phyloP scores from a whole-genome alignment of 1,140 invertebrate species.

The Hyles vespertilio region DNA sequence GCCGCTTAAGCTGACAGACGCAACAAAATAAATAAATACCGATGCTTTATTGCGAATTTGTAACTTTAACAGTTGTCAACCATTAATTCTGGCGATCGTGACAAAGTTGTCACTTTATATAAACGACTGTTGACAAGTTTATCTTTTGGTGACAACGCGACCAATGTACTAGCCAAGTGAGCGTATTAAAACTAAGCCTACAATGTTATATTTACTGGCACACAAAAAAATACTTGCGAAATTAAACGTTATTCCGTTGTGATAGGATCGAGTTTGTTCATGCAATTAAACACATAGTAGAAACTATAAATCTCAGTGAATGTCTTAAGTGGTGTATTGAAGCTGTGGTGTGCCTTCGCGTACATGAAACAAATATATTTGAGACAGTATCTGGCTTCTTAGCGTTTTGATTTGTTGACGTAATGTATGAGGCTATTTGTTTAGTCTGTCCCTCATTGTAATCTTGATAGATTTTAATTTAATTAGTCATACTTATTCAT shows the following conservation, averaged over 20 bases:
- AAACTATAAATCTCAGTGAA: slow-evolving; percentile 26
- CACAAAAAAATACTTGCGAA: slow-evolving; percentile 8
- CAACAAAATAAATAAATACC: slow-evolving; percentile 7
- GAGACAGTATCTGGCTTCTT: slow-evolving; percentile 2
- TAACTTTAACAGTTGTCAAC: slow-evolving; percentile 16
- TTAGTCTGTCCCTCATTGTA: too few relatives aligned
- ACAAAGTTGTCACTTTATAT: slow-evolving; percentile 55
- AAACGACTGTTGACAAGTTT: slow-evolving; percentile 44
- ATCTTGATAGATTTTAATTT: too few relatives aligned
- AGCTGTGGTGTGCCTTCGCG: background rate
- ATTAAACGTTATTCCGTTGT: slow-evolving; percentile 12
- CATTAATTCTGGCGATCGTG: slow-evolving; percentile 21
- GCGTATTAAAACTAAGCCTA: slow-evolving; percentile 32
- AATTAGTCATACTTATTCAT: too few relatives aligned
- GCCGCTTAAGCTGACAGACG: background rate
- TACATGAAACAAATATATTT: slow-evolving; percentile 4
- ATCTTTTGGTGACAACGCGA: slow-evolving; percentile 59
- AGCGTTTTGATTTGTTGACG: slow-evolving; percentile 1
- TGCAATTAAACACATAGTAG: slow-evolving; percentile 5
- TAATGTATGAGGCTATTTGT: too few relatives aligned
- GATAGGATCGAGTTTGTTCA: slow-evolving; percentile 8
- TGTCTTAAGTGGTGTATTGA: slow-evolving; percentile 23
- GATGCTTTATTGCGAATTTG: slow-evolving; percentile 6
- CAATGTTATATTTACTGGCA: slow-evolving; percentile 17
- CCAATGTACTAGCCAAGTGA: slow-evolving; percentile 49